These are phyloP conservation scores for Spermophilus dauricus DNA, from an alignment of 2,113 vertebrate genomes.

Conservation along the genomic window DNA sequence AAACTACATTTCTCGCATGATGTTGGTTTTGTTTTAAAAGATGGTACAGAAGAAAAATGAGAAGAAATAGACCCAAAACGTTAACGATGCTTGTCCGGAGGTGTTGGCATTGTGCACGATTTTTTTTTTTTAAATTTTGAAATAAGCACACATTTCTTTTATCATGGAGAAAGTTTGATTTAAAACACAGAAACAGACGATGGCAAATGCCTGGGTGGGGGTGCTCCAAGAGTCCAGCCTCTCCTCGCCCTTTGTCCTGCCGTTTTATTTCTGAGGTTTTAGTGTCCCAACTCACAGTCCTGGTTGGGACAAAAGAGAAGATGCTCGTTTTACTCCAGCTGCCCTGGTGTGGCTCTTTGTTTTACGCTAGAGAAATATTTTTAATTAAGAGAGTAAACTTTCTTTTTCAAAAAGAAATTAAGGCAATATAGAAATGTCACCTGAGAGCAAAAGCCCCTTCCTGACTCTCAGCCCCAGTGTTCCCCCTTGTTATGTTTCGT, in stretches of 20 bases:
- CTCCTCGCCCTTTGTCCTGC: not conserved
- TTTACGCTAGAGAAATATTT: slow-evolving; percentile 38
- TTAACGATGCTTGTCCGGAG: not conserved
- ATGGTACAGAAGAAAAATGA: not conserved
- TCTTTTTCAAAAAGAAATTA: slow-evolving; percentile 11
- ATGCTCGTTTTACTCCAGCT: not conserved
- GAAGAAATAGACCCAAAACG: slow-evolving; percentile 6
- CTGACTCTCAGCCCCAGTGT: not conserved
- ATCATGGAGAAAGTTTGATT: not conserved
- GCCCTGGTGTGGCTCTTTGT: not conserved
- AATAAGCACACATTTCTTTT: slow-evolving; percentile 15
- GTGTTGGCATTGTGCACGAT: not conserved
- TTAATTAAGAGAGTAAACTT: not conserved
- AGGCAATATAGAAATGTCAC: not conserved
- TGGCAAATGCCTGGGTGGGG: too few relatives aligned
- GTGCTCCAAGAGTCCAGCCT: too few relatives aligned
- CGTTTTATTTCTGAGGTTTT: slow-evolving; percentile 40
- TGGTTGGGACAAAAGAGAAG: not conserved
- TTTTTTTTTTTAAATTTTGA: not conserved
- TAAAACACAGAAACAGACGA: not conserved
- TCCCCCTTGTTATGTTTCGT: not conserved
- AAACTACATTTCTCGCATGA: slow-evolving; percentile 19
- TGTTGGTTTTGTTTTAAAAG: slow-evolving; percentile 58
- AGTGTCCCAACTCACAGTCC: not conserved
- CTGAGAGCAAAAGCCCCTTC: not conserved